phyloP scores from a whole-genome alignment of 2,797 vertebrate species.

The Cossypha dichroa region DNA sequence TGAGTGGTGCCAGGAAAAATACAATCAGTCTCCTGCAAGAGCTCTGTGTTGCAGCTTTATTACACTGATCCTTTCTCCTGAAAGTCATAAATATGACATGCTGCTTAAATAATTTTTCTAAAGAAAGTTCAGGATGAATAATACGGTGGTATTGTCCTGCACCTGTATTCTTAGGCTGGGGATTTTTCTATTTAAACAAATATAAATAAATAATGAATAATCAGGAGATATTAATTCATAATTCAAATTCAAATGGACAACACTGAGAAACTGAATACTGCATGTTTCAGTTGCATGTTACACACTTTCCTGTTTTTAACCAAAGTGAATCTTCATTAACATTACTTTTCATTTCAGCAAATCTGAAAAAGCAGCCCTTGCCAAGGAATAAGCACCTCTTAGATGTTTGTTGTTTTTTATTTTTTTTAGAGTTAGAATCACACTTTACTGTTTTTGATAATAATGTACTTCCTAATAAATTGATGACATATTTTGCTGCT shows the following conservation, averaged over 20 bases:
- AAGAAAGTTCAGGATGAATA: neutral
- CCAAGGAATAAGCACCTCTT: neutral
- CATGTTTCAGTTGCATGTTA: neutral
- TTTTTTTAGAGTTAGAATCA: neutral
- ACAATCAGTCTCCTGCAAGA: neutral
- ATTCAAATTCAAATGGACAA: neutral
- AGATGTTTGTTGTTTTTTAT: neutral
- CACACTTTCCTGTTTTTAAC: neutral
- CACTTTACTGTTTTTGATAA: neutral
- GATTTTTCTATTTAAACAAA: neutral
- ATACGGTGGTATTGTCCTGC: neutral
- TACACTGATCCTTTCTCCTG: slow-evolving; percentile 1
- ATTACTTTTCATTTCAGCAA: neutral
- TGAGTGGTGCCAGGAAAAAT: slow-evolving; percentile 25
- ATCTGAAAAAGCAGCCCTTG: neutral
- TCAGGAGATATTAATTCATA: neutral
- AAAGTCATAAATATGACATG: slow-evolving; percentile 13
- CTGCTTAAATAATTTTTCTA: slow-evolving; percentile 14
- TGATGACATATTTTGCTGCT: neutral
- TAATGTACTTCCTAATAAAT: neutral
- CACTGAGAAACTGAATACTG: neutral
- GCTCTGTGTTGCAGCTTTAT: neutral
- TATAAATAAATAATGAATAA: neutral
- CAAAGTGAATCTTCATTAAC: neutral
- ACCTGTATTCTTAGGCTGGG: neutral